These are phyloP conservation scores for Brenthis hecate DNA, from an alignment of 2,888 invertebrate genomes.

Conservation along the genomic window DNA sequence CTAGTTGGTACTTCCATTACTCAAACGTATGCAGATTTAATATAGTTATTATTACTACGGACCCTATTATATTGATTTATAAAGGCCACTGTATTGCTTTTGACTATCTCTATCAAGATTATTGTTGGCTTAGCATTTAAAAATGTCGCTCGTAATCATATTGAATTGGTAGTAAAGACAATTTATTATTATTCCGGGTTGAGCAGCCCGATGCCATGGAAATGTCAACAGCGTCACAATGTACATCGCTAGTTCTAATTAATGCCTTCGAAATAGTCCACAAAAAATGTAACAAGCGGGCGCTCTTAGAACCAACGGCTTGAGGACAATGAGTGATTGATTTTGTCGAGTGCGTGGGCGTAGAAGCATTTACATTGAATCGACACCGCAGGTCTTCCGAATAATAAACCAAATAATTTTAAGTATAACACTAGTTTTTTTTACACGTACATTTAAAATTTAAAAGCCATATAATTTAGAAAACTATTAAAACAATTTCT, in stretches of 20 bases:
- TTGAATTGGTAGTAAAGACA: slow-evolving; percentile 45
- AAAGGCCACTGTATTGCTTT: slow-evolving; percentile 34
- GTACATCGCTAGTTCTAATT: slow-evolving; percentile 63
- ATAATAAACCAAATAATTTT: slow-evolving; percentile 62
- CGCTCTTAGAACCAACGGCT: slow-evolving; percentile 45
- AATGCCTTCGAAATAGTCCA: slow-evolving; percentile 56
- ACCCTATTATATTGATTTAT: slow-evolving; percentile 3
- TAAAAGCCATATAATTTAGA: neutral
- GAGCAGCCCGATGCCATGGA: slow-evolving; percentile 59
- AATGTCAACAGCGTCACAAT: slow-evolving; percentile 70
- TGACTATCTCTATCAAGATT: slow-evolving; percentile 27
- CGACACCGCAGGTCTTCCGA: slow-evolving; percentile 60
- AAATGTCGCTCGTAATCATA: slow-evolving; percentile 45
- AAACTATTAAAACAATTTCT: neutral
- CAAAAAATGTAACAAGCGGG: slow-evolving; percentile 62
- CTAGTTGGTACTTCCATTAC: neutral
- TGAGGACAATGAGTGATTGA: slow-evolving; percentile 72
- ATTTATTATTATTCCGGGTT: slow-evolving; percentile 70
- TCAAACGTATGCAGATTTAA: neutral
- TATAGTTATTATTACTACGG: neutral
- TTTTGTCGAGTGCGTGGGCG: slow-evolving; percentile 67
- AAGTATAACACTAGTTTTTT: slow-evolving; percentile 2
- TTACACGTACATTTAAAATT: neutral
- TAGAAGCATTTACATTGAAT: slow-evolving; percentile 76
- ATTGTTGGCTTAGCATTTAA: slow-evolving; percentile 40